Percentiles rank a stretch among this genome's conserved stretches.
Conservation (phyloP, 2,888 invertebrate species). For the Erebia palarica region DNA sequence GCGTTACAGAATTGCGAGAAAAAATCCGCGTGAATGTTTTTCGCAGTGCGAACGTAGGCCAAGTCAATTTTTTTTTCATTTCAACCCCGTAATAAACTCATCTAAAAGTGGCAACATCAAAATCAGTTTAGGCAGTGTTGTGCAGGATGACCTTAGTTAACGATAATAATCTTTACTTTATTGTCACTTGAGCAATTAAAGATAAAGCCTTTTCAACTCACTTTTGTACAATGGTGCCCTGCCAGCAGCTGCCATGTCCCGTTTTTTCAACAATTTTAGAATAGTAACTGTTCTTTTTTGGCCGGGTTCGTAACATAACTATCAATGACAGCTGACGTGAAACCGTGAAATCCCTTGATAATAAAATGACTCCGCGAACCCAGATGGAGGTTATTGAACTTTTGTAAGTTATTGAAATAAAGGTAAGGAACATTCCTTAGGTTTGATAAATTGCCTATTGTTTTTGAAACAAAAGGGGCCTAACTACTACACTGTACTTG, state of each 20-base stretch:
- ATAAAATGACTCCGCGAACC: constrained; percentile 22
- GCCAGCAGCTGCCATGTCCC: constrained; percentile 3
- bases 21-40: too few relatives aligned
- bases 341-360: constrained; percentile 27
- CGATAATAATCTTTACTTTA: constrained; percentile 9
- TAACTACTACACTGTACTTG: background rate
- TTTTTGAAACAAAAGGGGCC: constrained; percentile 13
- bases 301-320: constrained; percentile 11
- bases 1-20: too few relatives aligned
- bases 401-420: constrained; percentile 10
- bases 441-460: constrained; percentile 19
- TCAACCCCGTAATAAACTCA: too few relatives aligned
- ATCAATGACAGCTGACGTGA: constrained; percentile 22
- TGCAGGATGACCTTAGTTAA: background rate
- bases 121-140: background rate
- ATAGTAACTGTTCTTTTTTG: constrained; percentile 3
- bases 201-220: constrained; percentile 14
- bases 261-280: constrained; percentile 1
- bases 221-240: background rate
- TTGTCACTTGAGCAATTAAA: background rate
- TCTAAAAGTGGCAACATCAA: too few relatives aligned
- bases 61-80: too few relatives aligned
- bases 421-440: constrained; percentile 9
- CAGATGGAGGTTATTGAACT: constrained; percentile 27
- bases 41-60: too few relatives aligned